These are phyloP conservation scores for Gadus chalcogrammus DNA, from an alignment of 2,113 vertebrate species.

Conservation along the genomic window DNA sequence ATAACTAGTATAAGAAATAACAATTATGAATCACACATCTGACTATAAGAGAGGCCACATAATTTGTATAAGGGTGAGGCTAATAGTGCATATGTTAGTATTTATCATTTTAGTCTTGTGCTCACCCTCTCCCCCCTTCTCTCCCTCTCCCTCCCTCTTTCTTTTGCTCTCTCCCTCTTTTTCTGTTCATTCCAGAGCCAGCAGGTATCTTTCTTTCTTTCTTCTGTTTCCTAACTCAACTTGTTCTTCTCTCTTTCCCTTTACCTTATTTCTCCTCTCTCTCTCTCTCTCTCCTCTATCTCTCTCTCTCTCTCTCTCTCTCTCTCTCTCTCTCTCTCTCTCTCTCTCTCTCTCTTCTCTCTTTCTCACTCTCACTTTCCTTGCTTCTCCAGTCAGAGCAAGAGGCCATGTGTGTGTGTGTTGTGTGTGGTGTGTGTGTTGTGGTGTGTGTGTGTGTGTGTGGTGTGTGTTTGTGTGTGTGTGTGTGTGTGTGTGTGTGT, in stretches of 20 bases:
- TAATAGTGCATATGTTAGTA: conserved; percentile 14
- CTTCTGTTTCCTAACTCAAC: background rate
- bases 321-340: conserved; percentile 28
- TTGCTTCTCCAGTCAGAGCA: background rate
- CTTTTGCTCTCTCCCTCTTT: background rate
- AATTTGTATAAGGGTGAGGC: conserved; percentile 1
- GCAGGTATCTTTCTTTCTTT: no score
- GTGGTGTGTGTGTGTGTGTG: conserved; percentile 37
- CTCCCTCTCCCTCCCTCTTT: conserved; percentile 10
- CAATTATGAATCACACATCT: conserved; percentile 9
- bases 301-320: background rate
- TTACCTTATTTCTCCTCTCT: background rate
- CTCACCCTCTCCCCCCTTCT: background rate
- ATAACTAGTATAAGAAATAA: no score
- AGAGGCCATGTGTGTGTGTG: conserved; percentile 28
- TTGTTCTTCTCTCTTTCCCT: background rate
- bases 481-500: conserved; percentile 37
- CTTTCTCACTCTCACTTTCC: background rate
- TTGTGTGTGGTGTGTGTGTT: conserved; percentile 35
- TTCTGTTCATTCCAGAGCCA: no score
- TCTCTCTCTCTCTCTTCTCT: conserved; percentile 3
- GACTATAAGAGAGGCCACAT: background rate
- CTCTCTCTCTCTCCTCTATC: conserved; percentile 4
- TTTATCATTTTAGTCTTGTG: conserved; percentile 29
- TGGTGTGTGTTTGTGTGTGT: conserved; percentile 35